Conservation (phyloP, 2,888 invertebrate genomes). For the Isoperla grammatica region DNA sequence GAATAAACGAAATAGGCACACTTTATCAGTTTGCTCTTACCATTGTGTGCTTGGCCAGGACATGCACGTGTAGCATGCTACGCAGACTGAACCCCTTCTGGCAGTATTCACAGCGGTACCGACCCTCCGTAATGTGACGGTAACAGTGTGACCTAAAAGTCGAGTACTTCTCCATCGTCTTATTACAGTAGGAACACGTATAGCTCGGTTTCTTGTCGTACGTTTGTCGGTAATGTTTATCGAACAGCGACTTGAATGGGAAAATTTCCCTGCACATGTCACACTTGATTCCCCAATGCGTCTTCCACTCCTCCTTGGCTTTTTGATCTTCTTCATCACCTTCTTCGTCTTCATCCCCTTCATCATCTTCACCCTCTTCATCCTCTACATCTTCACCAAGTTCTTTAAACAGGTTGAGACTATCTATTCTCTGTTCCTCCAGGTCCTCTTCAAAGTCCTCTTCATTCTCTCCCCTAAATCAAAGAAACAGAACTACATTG, state of each 20-base stretch:
- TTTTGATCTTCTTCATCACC: constrained; percentile 45
- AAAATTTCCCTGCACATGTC: constrained; percentile 49
- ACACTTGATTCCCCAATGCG: constrained; percentile 52
- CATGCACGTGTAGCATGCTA: constrained; percentile 51
- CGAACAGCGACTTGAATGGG: constrained; percentile 49
- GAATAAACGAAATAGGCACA: too few relatives aligned
- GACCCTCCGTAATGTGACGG: constrained; percentile 51
- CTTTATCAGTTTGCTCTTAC: too few relatives aligned
- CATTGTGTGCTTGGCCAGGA: constrained; percentile 47
- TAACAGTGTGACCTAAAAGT: constrained; percentile 53
- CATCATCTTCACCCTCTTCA: constrained; percentile 25
- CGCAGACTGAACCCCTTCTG: constrained; percentile 50
- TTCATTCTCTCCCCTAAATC: not conserved
- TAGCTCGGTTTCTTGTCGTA: constrained; percentile 48
- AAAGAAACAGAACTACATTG: too few relatives aligned
- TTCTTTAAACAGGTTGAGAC: constrained; percentile 19
- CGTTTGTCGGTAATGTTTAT: constrained; percentile 46
- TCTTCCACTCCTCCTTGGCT: constrained; percentile 44
- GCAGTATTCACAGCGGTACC: constrained; percentile 54
- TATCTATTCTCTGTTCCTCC: constrained; percentile 9
- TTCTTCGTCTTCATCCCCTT: constrained; percentile 35
- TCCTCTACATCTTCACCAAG: constrained; percentile 3
- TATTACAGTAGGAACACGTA: constrained; percentile 53
- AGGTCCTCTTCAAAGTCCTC: constrained; percentile 16
- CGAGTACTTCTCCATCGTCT: constrained; percentile 50